Evolutionary conservation across 2,888 invertebrate genomes (phyloP).

Genomic region (Orthonevra nobilis): DNA sequence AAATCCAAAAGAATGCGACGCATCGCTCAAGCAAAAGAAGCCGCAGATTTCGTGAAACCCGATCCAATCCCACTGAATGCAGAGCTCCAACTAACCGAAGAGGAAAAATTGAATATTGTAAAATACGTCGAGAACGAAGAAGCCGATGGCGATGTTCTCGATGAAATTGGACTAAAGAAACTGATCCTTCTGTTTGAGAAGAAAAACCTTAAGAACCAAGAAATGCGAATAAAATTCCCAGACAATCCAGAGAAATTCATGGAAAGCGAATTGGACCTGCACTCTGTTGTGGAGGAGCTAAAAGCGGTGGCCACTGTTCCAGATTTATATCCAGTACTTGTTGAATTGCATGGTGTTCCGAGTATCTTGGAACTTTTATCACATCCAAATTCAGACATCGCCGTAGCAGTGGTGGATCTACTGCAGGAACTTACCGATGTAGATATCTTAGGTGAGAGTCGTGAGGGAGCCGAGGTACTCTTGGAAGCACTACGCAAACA

Average conservation of each 20-base stretch:
- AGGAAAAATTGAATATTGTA: conserved; percentile 89
- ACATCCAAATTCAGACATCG: conserved; percentile 94
- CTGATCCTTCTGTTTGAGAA: conserved; percentile 97
- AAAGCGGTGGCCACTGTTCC: conserved; percentile 97
- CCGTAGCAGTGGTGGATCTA: conserved; percentile 82
- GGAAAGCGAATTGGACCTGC: conserved; percentile 97
- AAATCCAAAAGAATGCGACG: conserved; percentile 84
- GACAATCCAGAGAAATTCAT: conserved; percentile 99
- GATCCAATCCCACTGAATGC: conserved; percentile 80
- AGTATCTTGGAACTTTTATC: conserved; percentile 94
- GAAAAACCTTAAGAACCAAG: conserved; percentile 94
- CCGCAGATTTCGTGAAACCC: conserved; percentile 79
- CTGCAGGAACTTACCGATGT: conserved; percentile 96
- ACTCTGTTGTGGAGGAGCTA: conserved; percentile 92
- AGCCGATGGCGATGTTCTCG: conserved; percentile 91
- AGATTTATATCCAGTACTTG: conserved; percentile 94
- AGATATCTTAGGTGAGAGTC: conserved; percentile 94
- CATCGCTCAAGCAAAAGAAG: conserved; percentile 82
- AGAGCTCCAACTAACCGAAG: conserved; percentile 85
- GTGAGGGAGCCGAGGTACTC: conserved; percentile 93
- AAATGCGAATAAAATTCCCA: conserved; percentile 98
- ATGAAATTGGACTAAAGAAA: conserved; percentile 93
- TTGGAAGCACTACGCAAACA: conserved; percentile 93
- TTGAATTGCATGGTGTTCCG: conserved; percentile 93
- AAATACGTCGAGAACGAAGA: conserved; percentile 92